Evolutionary conservation across 2,888 invertebrate species (phyloP).

Genomic region (Terebella lapidaria): DNA sequence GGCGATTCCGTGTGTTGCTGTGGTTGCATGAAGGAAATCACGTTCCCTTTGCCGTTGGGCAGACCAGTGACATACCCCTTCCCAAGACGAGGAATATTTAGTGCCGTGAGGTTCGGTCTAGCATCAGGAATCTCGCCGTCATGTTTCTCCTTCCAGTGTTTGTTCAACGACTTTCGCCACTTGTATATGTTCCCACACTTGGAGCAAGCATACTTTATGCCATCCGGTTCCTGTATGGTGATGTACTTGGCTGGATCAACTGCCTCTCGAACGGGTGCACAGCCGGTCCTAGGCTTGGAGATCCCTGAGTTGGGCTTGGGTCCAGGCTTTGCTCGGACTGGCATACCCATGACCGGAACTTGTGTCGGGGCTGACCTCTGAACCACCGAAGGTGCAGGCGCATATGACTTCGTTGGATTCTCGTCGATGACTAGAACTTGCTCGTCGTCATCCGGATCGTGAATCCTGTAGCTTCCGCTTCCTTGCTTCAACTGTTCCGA

Average conservation of each 20-base stretch:
- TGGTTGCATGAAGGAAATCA: slow-evolving; percentile 7
- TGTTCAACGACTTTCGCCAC: slow-evolving; percentile 52
- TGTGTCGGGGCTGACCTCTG: background rate
- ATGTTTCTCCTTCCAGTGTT: slow-evolving; percentile 54
- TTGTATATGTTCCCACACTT: slow-evolving; percentile 53
- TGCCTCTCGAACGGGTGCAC: slow-evolving; percentile 24
- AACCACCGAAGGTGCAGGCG: background rate
- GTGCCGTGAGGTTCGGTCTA: slow-evolving; percentile 11
- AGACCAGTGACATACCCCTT: background rate
- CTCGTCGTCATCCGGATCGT: background rate
- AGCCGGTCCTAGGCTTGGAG: background rate
- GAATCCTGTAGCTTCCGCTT: too few relatives aligned
- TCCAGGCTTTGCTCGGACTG: background rate
- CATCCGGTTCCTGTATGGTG: slow-evolving; percentile 43
- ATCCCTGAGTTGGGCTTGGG: background rate
- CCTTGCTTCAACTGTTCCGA: too few relatives aligned
- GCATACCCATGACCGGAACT: background rate
- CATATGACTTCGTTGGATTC: background rate
- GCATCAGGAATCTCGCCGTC: slow-evolving; percentile 41
- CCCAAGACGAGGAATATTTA: slow-evolving; percentile 14
- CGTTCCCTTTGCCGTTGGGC: slow-evolving; percentile 1
- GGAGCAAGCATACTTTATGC: slow-evolving; percentile 51
- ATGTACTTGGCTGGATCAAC: slow-evolving; percentile 39
- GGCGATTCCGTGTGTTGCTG: background rate
- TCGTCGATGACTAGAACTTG: background rate